Evolutionary conservation across 2,888 invertebrate genomes (phyloP).

Genomic region (Cataglyphis albicans): DNA sequence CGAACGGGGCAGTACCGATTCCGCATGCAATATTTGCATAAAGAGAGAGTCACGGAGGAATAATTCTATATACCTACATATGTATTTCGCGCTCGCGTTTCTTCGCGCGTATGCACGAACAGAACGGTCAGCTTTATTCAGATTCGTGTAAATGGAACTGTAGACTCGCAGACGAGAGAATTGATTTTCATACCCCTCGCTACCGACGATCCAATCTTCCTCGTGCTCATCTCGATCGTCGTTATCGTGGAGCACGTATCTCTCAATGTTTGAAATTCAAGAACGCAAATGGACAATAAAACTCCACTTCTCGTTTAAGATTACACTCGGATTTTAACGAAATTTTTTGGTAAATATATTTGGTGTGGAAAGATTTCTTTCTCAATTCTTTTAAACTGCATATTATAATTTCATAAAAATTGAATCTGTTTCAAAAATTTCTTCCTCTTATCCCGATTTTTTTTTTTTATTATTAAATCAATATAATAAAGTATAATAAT

Average conservation of each 20-base stretch:
- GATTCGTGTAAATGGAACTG: conserved; percentile 57
- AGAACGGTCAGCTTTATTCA: conserved; percentile 54
- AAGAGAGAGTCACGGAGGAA: conserved; percentile 74
- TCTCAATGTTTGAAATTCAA: conserved; percentile 17
- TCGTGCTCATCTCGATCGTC: conserved; percentile 17
- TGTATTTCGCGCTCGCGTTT: conserved; percentile 37
- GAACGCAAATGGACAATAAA: conserved; percentile 17
- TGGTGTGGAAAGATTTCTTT: background rate
- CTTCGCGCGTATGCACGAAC: conserved; percentile 20
- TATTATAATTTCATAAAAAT: background rate
- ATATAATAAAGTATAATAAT: background rate
- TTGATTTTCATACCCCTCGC: conserved; percentile 57
- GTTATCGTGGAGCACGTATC: conserved; percentile 29
- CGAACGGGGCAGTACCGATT: conserved; percentile 52
- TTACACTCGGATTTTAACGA: background rate
- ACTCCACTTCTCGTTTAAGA: conserved; percentile 18
- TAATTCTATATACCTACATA: conserved; percentile 60
- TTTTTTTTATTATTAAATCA: background rate
- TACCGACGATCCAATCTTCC: conserved; percentile 47
- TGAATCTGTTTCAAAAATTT: background rate
- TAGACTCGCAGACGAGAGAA: conserved; percentile 48
- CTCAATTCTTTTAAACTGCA: background rate
- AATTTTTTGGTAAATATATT: background rate
- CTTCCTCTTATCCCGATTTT: background rate
- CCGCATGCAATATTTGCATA: conserved; percentile 68